phyloP scores from a whole-genome alignment of 2,888 invertebrate species.

The Hipparchia sbordonii region DNA sequence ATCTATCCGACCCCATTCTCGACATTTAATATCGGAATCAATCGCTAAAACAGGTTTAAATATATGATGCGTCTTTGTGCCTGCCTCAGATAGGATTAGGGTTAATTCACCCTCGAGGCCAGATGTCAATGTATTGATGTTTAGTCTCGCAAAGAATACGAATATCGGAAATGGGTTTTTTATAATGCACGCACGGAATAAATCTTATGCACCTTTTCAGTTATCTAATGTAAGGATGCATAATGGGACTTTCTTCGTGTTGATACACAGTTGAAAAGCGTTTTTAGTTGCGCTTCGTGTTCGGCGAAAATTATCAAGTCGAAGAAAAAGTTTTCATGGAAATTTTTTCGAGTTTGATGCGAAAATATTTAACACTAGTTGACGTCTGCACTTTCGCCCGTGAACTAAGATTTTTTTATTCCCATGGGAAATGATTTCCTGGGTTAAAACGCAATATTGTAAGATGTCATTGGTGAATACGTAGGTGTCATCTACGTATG shows the following conservation, averaged over 20 bases:
- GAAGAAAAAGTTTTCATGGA: no score
- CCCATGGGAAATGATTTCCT: no score
- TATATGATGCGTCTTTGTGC: conserved; percentile 66
- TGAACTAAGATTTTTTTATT: no score
- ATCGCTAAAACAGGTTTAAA: conserved; percentile 80
- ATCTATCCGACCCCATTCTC: conserved; percentile 65
- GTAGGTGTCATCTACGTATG: no score
- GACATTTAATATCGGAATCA: conserved; percentile 77
- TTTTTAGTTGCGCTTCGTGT: background rate
- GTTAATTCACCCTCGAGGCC: conserved; percentile 61
- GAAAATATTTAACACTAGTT: background rate
- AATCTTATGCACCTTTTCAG: conserved; percentile 22
- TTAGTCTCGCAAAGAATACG: conserved; percentile 59
- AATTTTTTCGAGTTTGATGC: no score
- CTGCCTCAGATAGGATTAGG: conserved; percentile 71
- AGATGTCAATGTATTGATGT: conserved; percentile 77
- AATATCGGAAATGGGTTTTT: conserved; percentile 74
- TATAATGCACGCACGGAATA: conserved; percentile 52
- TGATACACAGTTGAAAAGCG: background rate
- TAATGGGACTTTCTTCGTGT: conserved; percentile 24
- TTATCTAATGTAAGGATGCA: conserved; percentile 30
- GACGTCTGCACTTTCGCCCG: no score
- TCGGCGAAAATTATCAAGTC: no score
- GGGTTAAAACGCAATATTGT: no score
- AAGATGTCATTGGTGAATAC: no score